A percentile compares a stretch with the other conserved stretches of the same genome.
Evolutionary conservation across 2,797 vertebrate species (phyloP).

Genomic region (Acrossocheilus fasciatus): DNA sequence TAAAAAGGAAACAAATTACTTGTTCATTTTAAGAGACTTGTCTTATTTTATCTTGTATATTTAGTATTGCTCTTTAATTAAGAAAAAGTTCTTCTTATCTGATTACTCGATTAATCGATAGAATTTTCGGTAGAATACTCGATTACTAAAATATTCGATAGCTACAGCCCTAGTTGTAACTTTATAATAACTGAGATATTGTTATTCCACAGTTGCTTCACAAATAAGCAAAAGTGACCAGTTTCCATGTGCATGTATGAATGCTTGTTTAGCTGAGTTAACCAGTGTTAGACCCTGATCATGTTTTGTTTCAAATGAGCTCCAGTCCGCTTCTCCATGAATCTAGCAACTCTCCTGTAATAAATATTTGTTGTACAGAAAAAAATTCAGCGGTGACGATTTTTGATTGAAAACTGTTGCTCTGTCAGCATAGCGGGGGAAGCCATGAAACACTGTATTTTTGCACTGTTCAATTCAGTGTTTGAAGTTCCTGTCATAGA

Average conservation of each 20-base stretch:
- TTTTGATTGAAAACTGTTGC: not conserved
- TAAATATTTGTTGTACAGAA: not conserved
- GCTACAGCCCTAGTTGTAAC: too few relatives aligned
- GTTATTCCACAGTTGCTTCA: not conserved
- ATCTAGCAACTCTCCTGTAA: not conserved
- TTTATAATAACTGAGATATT: not conserved
- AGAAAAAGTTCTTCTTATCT: too few relatives aligned
- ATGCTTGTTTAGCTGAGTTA: not conserved
- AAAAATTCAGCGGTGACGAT: not conserved
- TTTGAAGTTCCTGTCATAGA: conserved; percentile 59
- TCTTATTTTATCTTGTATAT: too few relatives aligned
- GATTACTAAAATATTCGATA: too few relatives aligned
- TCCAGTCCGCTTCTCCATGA: not conserved
- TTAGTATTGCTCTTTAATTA: too few relatives aligned
- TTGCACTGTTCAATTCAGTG: conserved; percentile 71
- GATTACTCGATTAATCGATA: too few relatives aligned
- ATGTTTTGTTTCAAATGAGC: not conserved
- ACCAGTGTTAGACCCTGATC: not conserved
- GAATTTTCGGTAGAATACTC: too few relatives aligned
- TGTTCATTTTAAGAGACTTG: too few relatives aligned
- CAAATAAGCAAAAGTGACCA: not conserved
- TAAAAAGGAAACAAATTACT: too few relatives aligned
- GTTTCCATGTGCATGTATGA: not conserved
- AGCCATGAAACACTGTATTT: conserved; percentile 74
- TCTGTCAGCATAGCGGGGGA: conserved; percentile 51